Percentiles rank a stretch among this genome's conserved stretches.
phyloP scores from a whole-genome alignment of 2,888 invertebrate species.

The Holacanthella duospinosa region DNA sequence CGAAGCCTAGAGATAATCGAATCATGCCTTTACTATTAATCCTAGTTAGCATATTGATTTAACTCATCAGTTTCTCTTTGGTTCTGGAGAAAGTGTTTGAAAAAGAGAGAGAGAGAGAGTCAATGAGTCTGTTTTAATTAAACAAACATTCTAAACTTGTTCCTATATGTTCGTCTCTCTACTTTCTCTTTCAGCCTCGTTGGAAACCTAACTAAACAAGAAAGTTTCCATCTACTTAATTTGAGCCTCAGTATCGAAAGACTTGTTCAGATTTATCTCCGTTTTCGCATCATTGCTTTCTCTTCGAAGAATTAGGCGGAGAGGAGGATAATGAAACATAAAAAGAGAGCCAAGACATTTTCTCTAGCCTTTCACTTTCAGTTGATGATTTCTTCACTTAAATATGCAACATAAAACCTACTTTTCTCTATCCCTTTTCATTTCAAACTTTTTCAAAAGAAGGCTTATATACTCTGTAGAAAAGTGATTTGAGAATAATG shows the following conservation, averaged over 20 bases:
- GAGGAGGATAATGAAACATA: constrained; percentile 14
- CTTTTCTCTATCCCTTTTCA: too few relatives aligned
- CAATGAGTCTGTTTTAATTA: neutral
- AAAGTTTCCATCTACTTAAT: constrained; percentile 37
- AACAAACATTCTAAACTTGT: neutral
- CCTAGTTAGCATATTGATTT: neutral
- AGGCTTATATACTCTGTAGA: too few relatives aligned
- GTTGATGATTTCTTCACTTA: too few relatives aligned
- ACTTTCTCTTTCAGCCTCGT: constrained; percentile 14
- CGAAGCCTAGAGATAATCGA: neutral
- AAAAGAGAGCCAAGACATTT: constrained; percentile 1
- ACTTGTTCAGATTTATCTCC: constrained; percentile 32
- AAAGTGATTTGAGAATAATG: too few relatives aligned
- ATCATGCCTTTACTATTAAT: neutral
- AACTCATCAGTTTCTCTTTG: neutral
- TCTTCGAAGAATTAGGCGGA: constrained; percentile 21
- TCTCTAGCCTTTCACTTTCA: too few relatives aligned
- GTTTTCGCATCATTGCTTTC: constrained; percentile 35
- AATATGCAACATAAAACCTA: too few relatives aligned
- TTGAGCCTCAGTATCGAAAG: constrained; percentile 34
- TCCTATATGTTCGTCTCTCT: neutral
- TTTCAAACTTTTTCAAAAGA: too few relatives aligned
- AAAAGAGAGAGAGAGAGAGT: neutral
- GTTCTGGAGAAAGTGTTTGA: neutral
- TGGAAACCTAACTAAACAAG: constrained; percentile 19